Base-by-base conservation (phyloP, 1,140 invertebrate species). In the roundworm (Caenorhabditis elegans) region DNA sequence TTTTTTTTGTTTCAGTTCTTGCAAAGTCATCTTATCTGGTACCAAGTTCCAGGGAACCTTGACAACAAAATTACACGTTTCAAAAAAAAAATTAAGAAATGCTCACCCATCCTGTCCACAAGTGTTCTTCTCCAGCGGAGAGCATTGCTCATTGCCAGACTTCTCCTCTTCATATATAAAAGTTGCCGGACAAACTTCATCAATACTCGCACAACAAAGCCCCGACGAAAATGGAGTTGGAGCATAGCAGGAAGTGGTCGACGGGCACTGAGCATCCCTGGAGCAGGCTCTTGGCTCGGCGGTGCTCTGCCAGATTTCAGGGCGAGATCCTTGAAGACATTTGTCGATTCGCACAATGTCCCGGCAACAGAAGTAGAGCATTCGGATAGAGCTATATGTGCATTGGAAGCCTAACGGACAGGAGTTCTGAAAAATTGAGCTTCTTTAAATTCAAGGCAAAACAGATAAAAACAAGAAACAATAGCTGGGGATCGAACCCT, bases 221-320 rank as follows among this genome's bases (percentile, higher is more conserved):
- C 60, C 60, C 6, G 60, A 70, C 11, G 60, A 70, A 39, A 70
- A 70, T 39, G 60, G 60, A 19, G 34, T 70, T 70, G 60, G 60
- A 36, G 60, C n/a, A 13, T 19, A 70, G n/a, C 60, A 70, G 28
- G 60, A 70, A 24, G 60, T 70, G 3, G 60, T 70, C 28, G 60
- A 70, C 10, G 31, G 60, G 10, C 60, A 70, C 13, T 70, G 60
- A 43, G 60, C 28, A 70, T 70, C 60, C 2, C 60, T 15, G 3
- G 60, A 70, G 28, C 60, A 70, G 15, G 60, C 60, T 70, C 60
- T 70, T 13, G 60, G 60, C 43, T 70, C 60, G 19, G 60, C 60
- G 5, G 76, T 77, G 34, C 49, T 77, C 34, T 51, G 76, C 76
- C 76, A 53, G n/a, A 77, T 77, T 49, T 77, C 76, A 13, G 76